phyloP scores from a whole-genome alignment of 2,888 invertebrate genomes.

The Laothoe populi region DNA sequence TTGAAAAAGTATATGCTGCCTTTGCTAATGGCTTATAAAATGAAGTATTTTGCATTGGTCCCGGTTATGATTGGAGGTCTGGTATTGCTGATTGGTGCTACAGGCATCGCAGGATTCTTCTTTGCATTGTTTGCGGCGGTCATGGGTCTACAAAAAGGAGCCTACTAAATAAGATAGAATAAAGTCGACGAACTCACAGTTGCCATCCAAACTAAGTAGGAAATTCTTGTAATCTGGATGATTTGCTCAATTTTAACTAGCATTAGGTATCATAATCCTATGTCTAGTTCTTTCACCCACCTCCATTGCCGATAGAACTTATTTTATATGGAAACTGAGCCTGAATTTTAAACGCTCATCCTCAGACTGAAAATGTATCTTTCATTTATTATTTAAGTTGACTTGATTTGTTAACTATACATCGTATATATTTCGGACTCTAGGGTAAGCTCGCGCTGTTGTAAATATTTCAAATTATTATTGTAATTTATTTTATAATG shows the following conservation, averaged over 20 bases:
- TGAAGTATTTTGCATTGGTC: slow-evolving; percentile 91
- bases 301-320: background rate
- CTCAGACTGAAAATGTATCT: background rate
- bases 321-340: background rate
- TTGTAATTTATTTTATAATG: slow-evolving; percentile 35
- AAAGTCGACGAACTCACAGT: slow-evolving; percentile 68
- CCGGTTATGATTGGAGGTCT: slow-evolving; percentile 90
- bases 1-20: slow-evolving; percentile 90
- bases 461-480: slow-evolving; percentile 58
- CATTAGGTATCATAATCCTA: background rate
- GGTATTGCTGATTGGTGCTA: slow-evolving; percentile 89
- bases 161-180: slow-evolving; percentile 57
- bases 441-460: slow-evolving; percentile 58
- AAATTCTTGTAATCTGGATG: slow-evolving; percentile 32
- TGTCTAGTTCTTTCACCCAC: background rate
- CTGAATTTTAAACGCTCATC: background rate
- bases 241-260: slow-evolving; percentile 24
- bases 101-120: slow-evolving; percentile 94
- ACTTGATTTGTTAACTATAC: slow-evolving; percentile 15
- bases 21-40: slow-evolving; percentile 91
- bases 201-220: slow-evolving; percentile 68
- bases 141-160: slow-evolving; percentile 88
- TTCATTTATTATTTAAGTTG: background rate
- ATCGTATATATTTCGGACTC: slow-evolving; percentile 15
- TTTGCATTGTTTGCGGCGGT: slow-evolving; percentile 94